Conservation (phyloP, 2,113 vertebrate species). For the Podilymbus podiceps region DNA sequence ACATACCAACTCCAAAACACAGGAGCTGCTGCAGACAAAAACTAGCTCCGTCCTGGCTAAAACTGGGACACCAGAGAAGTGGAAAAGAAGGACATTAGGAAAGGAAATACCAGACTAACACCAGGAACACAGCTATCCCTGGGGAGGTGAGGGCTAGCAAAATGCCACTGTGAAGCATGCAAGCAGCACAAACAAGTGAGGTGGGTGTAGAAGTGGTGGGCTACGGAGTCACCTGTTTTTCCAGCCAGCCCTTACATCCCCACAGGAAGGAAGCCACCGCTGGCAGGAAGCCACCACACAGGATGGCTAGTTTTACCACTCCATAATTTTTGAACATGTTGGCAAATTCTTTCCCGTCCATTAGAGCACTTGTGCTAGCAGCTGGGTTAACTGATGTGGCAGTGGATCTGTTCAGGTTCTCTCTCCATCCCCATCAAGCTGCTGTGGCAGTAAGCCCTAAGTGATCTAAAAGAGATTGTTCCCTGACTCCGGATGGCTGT, state of each 20-base stretch:
- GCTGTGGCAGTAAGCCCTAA: not conserved
- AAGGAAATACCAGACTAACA: not conserved
- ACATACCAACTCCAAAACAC: too few relatives aligned
- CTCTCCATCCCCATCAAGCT: not conserved
- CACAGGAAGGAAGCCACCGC: not conserved
- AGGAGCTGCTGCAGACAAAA: too few relatives aligned
- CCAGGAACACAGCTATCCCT: not conserved
- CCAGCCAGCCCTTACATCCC: not conserved
- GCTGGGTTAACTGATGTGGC: not conserved
- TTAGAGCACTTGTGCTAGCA: not conserved
- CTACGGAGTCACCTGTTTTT: not conserved
- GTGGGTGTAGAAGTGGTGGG: fast-evolving
- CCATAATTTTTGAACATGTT: fast-evolving
- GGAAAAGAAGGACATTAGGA: not conserved
- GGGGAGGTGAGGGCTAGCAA: not conserved
- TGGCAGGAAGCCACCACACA: not conserved
- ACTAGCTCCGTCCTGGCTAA: too few relatives aligned
- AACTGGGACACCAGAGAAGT: too few relatives aligned
- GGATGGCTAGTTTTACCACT: not conserved
- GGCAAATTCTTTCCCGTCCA: fast-evolving
- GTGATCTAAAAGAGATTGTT: not conserved
- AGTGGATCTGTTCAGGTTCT: not conserved
- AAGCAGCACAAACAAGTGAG: not conserved
- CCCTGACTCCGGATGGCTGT: not conserved
- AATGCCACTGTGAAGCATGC: not conserved